phyloP scores from a whole-genome alignment of 2,888 invertebrate genomes.

The Agrotis clavis region DNA sequence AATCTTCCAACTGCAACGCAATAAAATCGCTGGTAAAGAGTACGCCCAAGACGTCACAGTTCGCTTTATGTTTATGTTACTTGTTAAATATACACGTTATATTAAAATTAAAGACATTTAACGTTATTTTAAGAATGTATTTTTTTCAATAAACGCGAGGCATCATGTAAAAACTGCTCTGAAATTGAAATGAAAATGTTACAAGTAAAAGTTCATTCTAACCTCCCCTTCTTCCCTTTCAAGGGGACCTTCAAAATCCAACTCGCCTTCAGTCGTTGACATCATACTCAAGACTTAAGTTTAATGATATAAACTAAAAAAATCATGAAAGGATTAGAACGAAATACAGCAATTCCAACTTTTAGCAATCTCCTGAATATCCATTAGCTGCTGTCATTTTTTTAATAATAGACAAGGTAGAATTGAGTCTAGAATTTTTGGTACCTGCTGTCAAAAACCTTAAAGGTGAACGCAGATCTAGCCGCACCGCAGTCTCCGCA shows the following conservation, averaged over 20 bases:
- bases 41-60: slow-evolving; percentile 56
- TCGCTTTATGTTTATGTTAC: slow-evolving; percentile 14
- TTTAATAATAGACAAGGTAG: slow-evolving; percentile 65
- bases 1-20: slow-evolving; percentile 84
- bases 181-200: slow-evolving; percentile 41
- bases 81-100: background rate
- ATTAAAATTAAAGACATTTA: background rate
- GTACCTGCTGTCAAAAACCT: slow-evolving; percentile 39
- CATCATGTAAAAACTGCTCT: slow-evolving; percentile 35
- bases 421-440: slow-evolving; percentile 2
- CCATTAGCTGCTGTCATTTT: slow-evolving; percentile 72
- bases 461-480: no score
- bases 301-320: slow-evolving; percentile 69
- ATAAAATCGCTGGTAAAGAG: slow-evolving; percentile 36
- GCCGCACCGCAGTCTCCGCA: no score
- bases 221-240: slow-evolving; percentile 94
- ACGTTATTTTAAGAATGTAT: background rate
- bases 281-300: slow-evolving; percentile 79
- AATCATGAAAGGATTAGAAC: slow-evolving; percentile 79
- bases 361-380: slow-evolving; percentile 59
- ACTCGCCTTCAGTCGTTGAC: slow-evolving; percentile 92
- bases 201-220: slow-evolving; percentile 76
- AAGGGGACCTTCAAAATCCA: slow-evolving; percentile 90
- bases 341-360: slow-evolving; percentile 80
- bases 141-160: slow-evolving; percentile 2